Percentiles rank a stretch among this genome's conserved stretches.
Evolutionary conservation across 2,888 invertebrate species (phyloP).

Genomic region (Brachylomia viminalis): DNA sequence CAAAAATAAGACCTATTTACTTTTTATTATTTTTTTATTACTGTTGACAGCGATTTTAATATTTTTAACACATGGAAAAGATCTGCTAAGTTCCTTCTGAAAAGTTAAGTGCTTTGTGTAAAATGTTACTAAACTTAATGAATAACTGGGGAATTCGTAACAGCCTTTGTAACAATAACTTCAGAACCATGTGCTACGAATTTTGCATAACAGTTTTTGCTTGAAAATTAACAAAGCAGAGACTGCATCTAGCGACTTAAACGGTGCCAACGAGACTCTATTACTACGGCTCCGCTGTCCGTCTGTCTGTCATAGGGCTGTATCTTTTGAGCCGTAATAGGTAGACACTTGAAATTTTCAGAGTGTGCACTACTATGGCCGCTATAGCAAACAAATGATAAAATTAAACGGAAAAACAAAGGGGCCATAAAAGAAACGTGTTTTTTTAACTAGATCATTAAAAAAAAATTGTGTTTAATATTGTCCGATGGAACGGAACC

Average conservation of each 20-base stretch:
- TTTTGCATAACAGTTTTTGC: not conserved
- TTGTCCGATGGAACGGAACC: no score
- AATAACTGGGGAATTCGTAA: not conserved
- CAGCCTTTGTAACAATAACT: no score
- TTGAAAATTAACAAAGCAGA: not conserved
- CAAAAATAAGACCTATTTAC: not conserved
- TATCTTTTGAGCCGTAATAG: no score
- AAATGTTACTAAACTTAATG: no score
- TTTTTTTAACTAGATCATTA: no score
- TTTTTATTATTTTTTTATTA: not conserved
- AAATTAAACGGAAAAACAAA: no score
- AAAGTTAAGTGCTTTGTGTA: not conserved
- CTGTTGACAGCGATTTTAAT: no score
- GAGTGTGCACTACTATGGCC: no score
- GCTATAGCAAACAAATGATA: no score
- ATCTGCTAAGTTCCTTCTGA: not conserved
- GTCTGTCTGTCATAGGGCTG: no score
- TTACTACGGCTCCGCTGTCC: not conserved
- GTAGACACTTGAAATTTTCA: no score
- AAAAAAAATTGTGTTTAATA: no score
- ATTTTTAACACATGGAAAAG: not conserved
- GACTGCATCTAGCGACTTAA: not conserved
- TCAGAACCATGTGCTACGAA: not conserved
- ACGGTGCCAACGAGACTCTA: not conserved
- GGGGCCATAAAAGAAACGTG: fast-evolving